A percentile compares a stretch with the other conserved stretches of the same genome.
phyloP scores from a whole-genome alignment of 2,888 invertebrate species.

The Cyrtodaria siliqua region DNA sequence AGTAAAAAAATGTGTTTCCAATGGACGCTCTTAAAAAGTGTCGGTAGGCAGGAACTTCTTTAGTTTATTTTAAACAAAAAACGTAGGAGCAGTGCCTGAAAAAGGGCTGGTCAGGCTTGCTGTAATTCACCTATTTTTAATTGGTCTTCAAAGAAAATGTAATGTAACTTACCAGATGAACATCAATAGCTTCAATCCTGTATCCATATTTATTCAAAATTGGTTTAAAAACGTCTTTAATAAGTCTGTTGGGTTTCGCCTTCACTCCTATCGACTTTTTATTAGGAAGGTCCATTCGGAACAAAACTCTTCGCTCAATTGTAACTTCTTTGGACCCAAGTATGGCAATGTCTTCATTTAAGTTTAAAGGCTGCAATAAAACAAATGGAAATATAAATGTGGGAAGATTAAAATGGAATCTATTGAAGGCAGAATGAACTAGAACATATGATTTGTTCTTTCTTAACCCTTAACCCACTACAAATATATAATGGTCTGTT shows the following conservation, averaged over 20 bases:
- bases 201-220: slow-evolving; percentile 94
- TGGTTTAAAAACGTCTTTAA: slow-evolving; percentile 94
- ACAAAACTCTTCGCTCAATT: slow-evolving; percentile 94
- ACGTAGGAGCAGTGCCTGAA: no score
- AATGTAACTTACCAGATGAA: slow-evolving; percentile 86
- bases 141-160: slow-evolving; percentile 26
- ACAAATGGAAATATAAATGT: slow-evolving; percentile 37
- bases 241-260: slow-evolving; percentile 93
- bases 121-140: no score
- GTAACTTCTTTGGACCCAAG: slow-evolving; percentile 94
- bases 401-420: no score
- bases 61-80: no score
- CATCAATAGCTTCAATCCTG: slow-evolving; percentile 89
- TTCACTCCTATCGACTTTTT: slow-evolving; percentile 93
- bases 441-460: no score
- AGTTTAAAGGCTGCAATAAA: slow-evolving; percentile 89
- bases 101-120: no score
- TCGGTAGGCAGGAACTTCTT: no score
- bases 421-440: no score
- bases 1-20: no score
- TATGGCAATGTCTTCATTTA: slow-evolving; percentile 90
- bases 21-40: no score
- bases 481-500: no score
- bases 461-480: no score
- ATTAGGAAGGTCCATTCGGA: slow-evolving; percentile 94